Evolutionary conservation across 2,888 invertebrate genomes (phyloP).

Genomic region (Caenorhabditis drosophilae): DNA sequence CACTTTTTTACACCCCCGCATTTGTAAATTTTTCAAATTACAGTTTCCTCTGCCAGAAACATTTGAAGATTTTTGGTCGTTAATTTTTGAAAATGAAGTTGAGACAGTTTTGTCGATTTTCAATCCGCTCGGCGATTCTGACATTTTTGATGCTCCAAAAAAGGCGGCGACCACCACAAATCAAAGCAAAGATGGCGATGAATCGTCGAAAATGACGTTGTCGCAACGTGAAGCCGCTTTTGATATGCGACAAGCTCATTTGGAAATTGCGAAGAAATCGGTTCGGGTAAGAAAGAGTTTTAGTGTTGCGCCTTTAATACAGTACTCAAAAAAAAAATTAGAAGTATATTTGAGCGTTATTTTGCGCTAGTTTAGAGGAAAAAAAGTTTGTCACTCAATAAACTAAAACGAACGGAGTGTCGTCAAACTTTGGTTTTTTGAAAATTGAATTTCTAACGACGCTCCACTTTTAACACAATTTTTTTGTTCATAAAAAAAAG

Average conservation of each 20-base stretch:
- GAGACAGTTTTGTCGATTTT: slow-evolving; percentile 6
- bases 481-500: background rate
- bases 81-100: slow-evolving; percentile 4
- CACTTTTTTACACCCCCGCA: too few species aligned
- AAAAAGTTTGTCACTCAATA: too few species aligned
- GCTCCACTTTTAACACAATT: too few species aligned
- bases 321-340: too few species aligned
- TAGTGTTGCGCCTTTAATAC: too few species aligned
- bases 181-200: background rate
- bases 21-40: too few species aligned
- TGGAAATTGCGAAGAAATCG: background rate
- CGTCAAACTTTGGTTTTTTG: background rate
- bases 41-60: slow-evolving; percentile 4
- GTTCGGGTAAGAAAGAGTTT: too few species aligned
- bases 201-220: background rate
- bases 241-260: background rate
- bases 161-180: background rate
- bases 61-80: slow-evolving; percentile 6
- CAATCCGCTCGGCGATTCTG: slow-evolving; percentile 6
- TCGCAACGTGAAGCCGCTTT: background rate
- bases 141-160: too few species aligned
- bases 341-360: too few species aligned
- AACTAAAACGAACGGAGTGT: too few species aligned
- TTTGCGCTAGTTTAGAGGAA: too few species aligned
- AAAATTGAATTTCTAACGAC: background rate